Evolutionary conservation across 2,797 vertebrate species (phyloP).

Genomic region (Naso thynnoides): DNA sequence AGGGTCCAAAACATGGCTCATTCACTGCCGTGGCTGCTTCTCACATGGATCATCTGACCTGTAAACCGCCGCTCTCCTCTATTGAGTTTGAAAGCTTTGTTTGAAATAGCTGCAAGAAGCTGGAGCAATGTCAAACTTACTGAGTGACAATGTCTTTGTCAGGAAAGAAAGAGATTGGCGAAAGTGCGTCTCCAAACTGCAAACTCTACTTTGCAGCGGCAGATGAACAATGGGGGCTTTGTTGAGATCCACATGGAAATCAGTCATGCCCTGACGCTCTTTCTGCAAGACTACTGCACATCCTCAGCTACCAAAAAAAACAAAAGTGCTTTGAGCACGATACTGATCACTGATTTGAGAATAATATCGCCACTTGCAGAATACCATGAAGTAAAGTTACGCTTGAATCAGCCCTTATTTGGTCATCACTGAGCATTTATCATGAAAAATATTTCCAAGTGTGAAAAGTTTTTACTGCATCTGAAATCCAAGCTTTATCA

Average conservation of each 20-base stretch:
- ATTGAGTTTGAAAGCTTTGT: conserved; percentile 46
- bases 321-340: conserved; percentile 22
- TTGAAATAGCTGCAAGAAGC: conserved; percentile 38
- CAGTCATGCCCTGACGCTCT: conserved; percentile 58
- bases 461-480: conserved; percentile 45
- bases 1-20: conserved; percentile 44
- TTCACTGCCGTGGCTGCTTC: conserved; percentile 48
- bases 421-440: conserved; percentile 44
- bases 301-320: conserved; percentile 39
- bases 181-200: conserved; percentile 54
- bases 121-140: conserved; percentile 39
- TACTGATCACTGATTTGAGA: conserved; percentile 22
- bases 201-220: conserved; percentile 45
- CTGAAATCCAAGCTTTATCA: conserved; percentile 69
- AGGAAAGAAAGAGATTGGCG: conserved; percentile 58
- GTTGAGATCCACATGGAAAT: conserved; percentile 73
- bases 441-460: conserved; percentile 37
- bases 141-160: conserved; percentile 58
- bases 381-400: conserved; percentile 24
- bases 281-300: conserved; percentile 48
- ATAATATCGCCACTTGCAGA: conserved; percentile 24
- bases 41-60: conserved; percentile 58
- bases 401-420: conserved; percentile 51
- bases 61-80: conserved; percentile 40
- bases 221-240: conserved; percentile 77